A percentile compares a stretch with the other conserved stretches of the same genome.
phyloP scores from a whole-genome alignment of 2,888 invertebrate species.

The Tiliacea citrago region DNA sequence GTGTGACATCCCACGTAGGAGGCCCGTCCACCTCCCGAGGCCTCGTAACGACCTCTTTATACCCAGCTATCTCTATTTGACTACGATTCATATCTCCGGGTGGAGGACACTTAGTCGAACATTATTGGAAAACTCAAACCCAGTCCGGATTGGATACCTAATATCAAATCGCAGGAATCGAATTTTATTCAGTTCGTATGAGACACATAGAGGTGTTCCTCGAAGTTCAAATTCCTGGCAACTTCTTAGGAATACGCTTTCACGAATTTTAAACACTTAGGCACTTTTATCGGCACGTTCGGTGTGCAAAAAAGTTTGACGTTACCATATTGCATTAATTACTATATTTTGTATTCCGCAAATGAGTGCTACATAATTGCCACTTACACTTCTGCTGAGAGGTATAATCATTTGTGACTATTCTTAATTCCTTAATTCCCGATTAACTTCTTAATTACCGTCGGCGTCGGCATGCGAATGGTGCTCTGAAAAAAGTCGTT shows the following conservation, averaged over 20 bases:
- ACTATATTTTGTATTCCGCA: constrained; percentile 64
- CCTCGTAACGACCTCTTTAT: constrained; percentile 87
- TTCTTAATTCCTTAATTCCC: constrained; percentile 78
- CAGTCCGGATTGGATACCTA: constrained; percentile 68
- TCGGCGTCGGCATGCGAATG: constrained; percentile 74
- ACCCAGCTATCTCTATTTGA: constrained; percentile 86
- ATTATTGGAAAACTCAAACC: constrained; percentile 85
- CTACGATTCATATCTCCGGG: constrained; percentile 85
- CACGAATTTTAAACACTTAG: constrained; percentile 20
- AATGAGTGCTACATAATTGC: constrained; percentile 68
- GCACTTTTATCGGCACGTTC: constrained; percentile 26
- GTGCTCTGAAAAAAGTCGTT: constrained; percentile 80
- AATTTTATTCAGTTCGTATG: constrained; percentile 58
- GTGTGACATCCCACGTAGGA: constrained; percentile 83
- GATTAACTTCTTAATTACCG: constrained; percentile 79
- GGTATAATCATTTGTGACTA: constrained; percentile 72
- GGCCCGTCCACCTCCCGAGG: constrained; percentile 67
- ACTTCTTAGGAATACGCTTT: constrained; percentile 19
- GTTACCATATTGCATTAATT: constrained; percentile 63
- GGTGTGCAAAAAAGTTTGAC: constrained; percentile 49
- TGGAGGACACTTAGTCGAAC: constrained; percentile 82
- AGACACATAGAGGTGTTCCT: constrained; percentile 32
- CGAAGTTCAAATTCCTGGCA: constrained; percentile 20
- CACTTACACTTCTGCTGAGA: constrained; percentile 67
- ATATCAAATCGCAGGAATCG: constrained; percentile 52